Conservation (phyloP, 2,888 invertebrate species). For the Thymelicus lineola region DNA sequence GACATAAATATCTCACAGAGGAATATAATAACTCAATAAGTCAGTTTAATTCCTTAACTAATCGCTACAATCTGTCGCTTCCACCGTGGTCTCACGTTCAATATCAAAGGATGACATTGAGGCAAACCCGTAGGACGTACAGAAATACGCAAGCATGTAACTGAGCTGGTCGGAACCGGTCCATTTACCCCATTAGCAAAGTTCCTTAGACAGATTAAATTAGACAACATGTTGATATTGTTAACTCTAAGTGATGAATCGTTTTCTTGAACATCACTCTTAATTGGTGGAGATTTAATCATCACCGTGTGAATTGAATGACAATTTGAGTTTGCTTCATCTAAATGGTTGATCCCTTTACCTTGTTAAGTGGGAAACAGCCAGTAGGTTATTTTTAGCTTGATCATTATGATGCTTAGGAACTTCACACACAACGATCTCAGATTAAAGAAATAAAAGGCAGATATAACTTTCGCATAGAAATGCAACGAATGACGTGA, state of each 20-base stretch:
- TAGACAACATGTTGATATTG: conserved; percentile 31
- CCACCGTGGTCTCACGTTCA: conserved; percentile 41
- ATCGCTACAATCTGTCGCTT: conserved; percentile 25
- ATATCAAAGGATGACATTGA: conserved; percentile 45
- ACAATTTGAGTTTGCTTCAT: too few species aligned
- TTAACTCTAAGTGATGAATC: conserved; percentile 14
- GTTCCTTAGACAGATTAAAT: conserved; percentile 29
- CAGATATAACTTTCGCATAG: too few species aligned
- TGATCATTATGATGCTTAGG: too few species aligned
- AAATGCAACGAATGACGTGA: too few species aligned
- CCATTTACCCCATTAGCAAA: conserved; percentile 51
- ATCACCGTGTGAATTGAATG: not conserved
- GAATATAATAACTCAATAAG: too few species aligned
- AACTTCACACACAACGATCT: too few species aligned
- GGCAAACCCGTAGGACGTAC: conserved; percentile 40
- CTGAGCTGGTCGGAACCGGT: conserved; percentile 44
- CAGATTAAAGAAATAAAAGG: too few species aligned
- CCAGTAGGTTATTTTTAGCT: too few species aligned
- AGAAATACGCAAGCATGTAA: conserved; percentile 51
- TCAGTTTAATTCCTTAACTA: conserved; percentile 16
- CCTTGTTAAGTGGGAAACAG: too few species aligned
- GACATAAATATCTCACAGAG: too few species aligned
- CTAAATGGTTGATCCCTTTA: too few species aligned
- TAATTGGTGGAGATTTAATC: conserved; percentile 1
- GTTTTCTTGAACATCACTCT: not conserved